These are phyloP conservation scores for Dugesia japonica DNA, from an alignment of 2,888 invertebrate genomes.

Conservation along the genomic window DNA sequence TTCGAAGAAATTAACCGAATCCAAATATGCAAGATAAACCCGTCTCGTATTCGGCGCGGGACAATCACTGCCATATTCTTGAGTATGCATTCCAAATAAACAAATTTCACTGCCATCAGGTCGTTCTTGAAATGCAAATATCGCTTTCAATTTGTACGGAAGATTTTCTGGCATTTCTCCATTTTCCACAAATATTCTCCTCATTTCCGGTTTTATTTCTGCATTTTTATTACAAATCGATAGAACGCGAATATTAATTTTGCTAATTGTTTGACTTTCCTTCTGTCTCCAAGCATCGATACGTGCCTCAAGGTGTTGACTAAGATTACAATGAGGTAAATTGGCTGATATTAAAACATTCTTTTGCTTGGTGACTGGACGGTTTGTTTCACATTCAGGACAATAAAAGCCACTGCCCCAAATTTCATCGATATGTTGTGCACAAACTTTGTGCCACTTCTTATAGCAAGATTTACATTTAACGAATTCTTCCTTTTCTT, in stretches of 20 bases:
- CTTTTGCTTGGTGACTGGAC: background rate
- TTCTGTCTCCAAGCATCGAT: background rate
- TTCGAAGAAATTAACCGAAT: slow-evolving; percentile 96
- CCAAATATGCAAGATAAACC: slow-evolving; percentile 96
- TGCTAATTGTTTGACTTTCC: background rate
- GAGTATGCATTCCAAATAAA: slow-evolving; percentile 95
- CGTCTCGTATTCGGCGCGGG: slow-evolving; percentile 60
- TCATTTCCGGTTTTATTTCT: background rate
- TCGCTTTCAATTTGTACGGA: background rate
- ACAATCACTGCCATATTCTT: slow-evolving; percentile 88
- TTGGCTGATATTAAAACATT: background rate
- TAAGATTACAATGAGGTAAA: background rate
- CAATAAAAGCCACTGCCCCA: background rate
- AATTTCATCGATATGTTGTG: background rate
- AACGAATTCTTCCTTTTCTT: background rate
- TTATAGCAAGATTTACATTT: background rate
- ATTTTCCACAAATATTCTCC: background rate
- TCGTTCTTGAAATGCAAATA: background rate
- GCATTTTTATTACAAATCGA: background rate
- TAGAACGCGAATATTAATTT: background rate
- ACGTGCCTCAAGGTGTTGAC: background rate
- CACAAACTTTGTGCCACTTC: slow-evolving; percentile 1
- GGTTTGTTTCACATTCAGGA: background rate
- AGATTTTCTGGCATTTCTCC: background rate
- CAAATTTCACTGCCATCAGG: slow-evolving; percentile 55